Conservation (phyloP, 1,140 invertebrate genomes). For the Euwallacea fornicatus region DNA sequence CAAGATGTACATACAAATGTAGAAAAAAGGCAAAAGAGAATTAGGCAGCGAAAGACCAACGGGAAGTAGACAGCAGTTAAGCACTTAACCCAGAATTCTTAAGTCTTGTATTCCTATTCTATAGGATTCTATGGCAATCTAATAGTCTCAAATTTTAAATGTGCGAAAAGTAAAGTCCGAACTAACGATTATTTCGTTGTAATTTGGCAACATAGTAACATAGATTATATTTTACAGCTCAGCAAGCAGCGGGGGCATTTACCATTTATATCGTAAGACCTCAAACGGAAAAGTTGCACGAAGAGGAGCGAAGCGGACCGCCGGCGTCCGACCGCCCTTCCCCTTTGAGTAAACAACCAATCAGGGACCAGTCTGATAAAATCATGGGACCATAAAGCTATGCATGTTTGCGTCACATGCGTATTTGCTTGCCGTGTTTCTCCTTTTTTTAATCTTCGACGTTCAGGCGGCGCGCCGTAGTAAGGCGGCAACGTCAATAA, state of each 20-base stretch:
- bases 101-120: neutral
- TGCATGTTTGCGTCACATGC: conserved; percentile 49
- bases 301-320: conserved; percentile 33
- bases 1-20: no score
- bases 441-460: conserved; percentile 5
- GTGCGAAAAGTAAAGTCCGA: neutral
- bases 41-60: no score
- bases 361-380: conserved; percentile 53
- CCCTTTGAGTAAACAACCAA: conserved; percentile 53
- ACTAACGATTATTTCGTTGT: neutral
- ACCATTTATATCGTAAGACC: conserved; percentile 48
- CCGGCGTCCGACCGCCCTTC: conserved; percentile 45
- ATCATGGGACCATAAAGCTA: conserved; percentile 54
- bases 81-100: neutral
- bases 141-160: neutral
- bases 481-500: neutral
- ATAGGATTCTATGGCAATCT: neutral
- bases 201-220: conserved; percentile 27
- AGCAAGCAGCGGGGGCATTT: conserved; percentile 30
- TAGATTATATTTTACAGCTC: conserved; percentile 10
- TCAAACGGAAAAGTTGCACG: conserved; percentile 37
- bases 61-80: no score
- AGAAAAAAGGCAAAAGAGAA: no score
- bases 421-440: conserved; percentile 41
- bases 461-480: neutral